Evolutionary conservation across 2,888 invertebrate genomes (phyloP).

Genomic region (Tenthredo distinguenda): DNA sequence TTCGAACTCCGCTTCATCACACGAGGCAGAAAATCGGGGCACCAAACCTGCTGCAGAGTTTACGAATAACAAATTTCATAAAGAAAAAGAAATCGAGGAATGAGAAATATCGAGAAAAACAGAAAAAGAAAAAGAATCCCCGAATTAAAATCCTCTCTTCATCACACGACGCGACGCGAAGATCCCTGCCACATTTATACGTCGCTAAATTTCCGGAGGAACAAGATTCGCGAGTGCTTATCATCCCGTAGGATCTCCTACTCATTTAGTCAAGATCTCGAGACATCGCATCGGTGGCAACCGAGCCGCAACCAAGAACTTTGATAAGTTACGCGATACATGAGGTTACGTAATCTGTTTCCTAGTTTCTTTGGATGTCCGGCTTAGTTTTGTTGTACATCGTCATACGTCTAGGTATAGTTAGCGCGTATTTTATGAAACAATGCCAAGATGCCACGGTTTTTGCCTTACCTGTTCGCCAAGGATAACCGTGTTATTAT

Average conservation of each 20-base stretch:
- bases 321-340: conserved; percentile 35
- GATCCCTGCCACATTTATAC: background rate
- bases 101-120: background rate
- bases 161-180: background rate
- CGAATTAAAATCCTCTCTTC: background rate
- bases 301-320: conserved; percentile 20
- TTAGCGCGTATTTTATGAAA: background rate
- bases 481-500: background rate
- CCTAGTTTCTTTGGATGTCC: background rate
- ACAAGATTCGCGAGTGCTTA: conserved; percentile 8
- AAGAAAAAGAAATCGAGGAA: background rate
- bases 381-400: background rate
- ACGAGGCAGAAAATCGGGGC: background rate
- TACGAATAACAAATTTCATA: background rate
- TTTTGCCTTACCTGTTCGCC: conserved; percentile 34
- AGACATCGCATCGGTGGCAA: conserved; percentile 1
- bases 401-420: background rate
- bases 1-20: background rate
- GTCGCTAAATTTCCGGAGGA: background rate
- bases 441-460: conserved; percentile 40
- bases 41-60: background rate
- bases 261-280: conserved; percentile 16
- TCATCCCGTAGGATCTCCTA: background rate
- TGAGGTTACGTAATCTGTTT: conserved; percentile 43
- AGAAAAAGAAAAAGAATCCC: background rate